Conservation (phyloP, 2,797 vertebrate species). For the Tangara arthus region DNA sequence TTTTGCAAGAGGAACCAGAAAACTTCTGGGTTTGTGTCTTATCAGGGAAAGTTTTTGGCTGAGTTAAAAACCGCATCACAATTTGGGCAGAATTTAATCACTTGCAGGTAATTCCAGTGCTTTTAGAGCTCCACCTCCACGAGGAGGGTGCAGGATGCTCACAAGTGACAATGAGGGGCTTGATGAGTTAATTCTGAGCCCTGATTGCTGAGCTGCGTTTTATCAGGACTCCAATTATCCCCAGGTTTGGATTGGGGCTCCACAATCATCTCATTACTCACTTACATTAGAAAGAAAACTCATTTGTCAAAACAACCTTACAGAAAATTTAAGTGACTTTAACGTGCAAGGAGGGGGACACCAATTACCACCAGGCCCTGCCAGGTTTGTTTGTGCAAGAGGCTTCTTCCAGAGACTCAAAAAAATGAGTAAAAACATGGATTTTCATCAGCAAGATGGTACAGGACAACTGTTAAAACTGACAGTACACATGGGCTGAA, state of each 20-base stretch:
- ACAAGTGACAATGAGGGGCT: background rate
- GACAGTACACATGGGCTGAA: background rate
- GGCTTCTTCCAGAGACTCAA: background rate
- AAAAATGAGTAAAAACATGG: background rate
- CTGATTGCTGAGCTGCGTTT: background rate
- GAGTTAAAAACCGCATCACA: background rate
- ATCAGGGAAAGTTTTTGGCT: background rate
- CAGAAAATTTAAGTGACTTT: background rate
- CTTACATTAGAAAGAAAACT: background rate
- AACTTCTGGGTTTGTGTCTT: background rate
- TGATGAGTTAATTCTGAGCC: background rate
- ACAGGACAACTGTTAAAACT: background rate
- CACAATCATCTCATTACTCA: background rate
- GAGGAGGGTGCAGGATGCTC: background rate
- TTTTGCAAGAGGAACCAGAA: background rate
- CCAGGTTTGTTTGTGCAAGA: background rate
- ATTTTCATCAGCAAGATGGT: background rate
- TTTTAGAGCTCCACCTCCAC: background rate
- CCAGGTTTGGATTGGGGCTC: background rate
- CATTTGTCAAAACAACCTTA: background rate
- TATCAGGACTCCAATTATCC: background rate
- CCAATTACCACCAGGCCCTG: background rate
- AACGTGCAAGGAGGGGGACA: background rate
- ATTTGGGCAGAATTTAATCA: background rate
- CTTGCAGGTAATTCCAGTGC: background rate